Evolutionary conservation across 35 echinoderm and acorn worm genomes (phyloP).

Genomic region (Heliocidaris erythrogramma): DNA sequence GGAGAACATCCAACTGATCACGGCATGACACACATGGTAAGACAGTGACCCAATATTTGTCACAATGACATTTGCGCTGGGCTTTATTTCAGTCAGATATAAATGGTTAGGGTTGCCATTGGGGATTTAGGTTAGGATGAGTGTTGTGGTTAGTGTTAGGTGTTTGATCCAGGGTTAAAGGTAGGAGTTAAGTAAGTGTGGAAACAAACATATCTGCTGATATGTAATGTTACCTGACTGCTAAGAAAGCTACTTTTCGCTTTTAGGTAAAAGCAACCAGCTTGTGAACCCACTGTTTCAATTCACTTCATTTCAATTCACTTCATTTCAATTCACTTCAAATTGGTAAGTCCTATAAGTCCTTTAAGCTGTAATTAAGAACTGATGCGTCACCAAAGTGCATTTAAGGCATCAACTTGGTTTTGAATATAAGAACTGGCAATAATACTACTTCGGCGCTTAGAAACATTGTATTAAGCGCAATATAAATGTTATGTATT

Average conservation of each 20-base stretch:
- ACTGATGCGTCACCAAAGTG: too few species aligned
- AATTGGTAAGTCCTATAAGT: background rate
- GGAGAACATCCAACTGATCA: background rate
- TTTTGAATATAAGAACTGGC: too few species aligned
- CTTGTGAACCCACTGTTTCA: background rate
- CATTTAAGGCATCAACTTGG: too few species aligned
- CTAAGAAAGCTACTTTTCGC: background rate
- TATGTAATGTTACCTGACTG: background rate
- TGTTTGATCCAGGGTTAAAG: background rate
- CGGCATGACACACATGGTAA: too few species aligned
- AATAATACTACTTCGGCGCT: too few species aligned
- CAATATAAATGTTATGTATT: too few species aligned
- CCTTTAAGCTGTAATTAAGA: too few species aligned
- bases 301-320: background rate
- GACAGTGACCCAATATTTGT: background rate
- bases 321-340: background rate
- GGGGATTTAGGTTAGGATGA: background rate
- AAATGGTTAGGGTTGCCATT: background rate
- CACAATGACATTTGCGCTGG: background rate
- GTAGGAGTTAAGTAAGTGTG: background rate
- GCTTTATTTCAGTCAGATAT: background rate
- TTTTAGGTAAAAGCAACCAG: background rate
- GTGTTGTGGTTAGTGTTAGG: background rate
- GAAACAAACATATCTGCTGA: background rate
- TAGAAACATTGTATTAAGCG: too few species aligned